These are phyloP conservation scores for Gobius niger DNA, from an alignment of 2,113 vertebrate genomes.

Conservation along the genomic window DNA sequence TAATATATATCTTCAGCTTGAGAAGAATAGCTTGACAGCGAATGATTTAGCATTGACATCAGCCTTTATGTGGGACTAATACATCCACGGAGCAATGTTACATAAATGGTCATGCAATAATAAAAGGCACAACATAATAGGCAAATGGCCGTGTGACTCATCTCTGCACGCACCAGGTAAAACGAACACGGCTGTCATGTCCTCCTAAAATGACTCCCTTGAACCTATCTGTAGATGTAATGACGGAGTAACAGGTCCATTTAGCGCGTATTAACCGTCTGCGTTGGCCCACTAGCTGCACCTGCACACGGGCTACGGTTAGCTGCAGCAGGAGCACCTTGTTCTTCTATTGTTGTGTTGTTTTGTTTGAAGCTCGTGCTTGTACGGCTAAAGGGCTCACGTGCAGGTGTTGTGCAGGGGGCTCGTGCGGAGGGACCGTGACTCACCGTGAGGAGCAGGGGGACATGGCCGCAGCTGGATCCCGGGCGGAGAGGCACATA, in stretches of 20 bases:
- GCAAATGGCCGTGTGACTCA: neutral
- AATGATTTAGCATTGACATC: neutral
- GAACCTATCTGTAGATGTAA: neutral
- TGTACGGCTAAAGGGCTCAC: neutral
- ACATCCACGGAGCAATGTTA: neutral
- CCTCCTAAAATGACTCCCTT: neutral
- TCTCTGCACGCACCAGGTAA: neutral
- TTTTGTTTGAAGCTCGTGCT: too few species aligned
- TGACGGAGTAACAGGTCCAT: constrained; percentile 6
- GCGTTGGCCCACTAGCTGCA: constrained; percentile 1
- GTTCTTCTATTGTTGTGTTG: too few species aligned
- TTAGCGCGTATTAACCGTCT: neutral
- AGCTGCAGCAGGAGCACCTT: neutral
- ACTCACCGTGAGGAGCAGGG: constrained; percentile 10
- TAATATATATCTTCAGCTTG: neutral
- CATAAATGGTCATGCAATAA: constrained; percentile 6
- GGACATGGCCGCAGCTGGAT: constrained; percentile 38
- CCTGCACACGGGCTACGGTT: neutral
- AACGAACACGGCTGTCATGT: neutral
- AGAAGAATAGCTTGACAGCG: neutral
- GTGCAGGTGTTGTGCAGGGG: neutral
- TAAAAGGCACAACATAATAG: neutral
- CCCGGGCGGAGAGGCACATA: neutral
- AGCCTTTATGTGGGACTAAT: neutral
- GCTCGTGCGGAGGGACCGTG: neutral